Base-by-base conservation (phyloP, 2,888 invertebrate species). In the Chloromyia formosa region DNA sequence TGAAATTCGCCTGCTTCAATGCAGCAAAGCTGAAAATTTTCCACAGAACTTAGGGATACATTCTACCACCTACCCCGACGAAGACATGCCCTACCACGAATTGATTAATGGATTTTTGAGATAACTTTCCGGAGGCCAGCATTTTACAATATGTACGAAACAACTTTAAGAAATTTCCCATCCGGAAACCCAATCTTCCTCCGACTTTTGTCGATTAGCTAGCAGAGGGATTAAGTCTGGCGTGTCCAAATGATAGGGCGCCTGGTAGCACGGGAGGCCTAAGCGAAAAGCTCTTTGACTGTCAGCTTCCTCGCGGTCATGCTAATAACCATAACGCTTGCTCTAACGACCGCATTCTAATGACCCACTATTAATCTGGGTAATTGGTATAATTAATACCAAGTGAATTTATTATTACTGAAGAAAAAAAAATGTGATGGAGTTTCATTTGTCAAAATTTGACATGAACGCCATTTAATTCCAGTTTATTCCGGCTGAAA, bases 401-500 rank as follows among this genome's bases (percentile, higher is more conserved):
- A 62, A 69, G 69, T 62, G 74, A 75, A 75, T 75, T 75, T 64
- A 56, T 56, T 68, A 54, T 71, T 72, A 77, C 76, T 7, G 16
- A 49, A 49, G 49, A 22, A 5, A 18, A 45, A 60, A 66, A 69
- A 69, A 16, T n/a, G 3, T 22, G 23, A 71, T 58, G 20, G 76
- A 54, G 74, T 75, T 78, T 76, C 78, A 79, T 79, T 79, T 79
- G 77, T 79, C 78, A 79, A 77, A 77, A 79, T 79, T 78, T 78
- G 78, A 78, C 78, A 79, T 49, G 60, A 49, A 69, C 22, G 42
- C 45, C 16, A 61, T 73, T 73, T 73, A 60, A 61, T 27, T 53
- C 56, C n/a, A n/a, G n/a, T 72, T 72, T n/a, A 35, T 9, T 60
- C 22, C 60, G 60, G n/a, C 56, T 60, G 58, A 56, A 58, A 71